phyloP scores from a whole-genome alignment of 37 sponge, comb jelly and placozoan species.

The Haliclona indistincta region DNA sequence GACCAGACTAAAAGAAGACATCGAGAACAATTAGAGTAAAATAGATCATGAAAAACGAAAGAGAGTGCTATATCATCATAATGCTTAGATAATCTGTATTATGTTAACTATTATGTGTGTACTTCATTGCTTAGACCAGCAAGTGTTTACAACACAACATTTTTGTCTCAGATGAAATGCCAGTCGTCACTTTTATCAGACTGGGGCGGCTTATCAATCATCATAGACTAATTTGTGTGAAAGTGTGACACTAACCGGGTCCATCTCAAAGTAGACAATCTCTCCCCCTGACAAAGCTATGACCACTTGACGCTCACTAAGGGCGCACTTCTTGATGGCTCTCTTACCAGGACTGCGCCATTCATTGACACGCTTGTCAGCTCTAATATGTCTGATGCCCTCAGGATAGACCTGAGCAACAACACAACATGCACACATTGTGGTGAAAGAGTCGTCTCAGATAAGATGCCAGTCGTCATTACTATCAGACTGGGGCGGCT shows the following conservation, averaged over 20 bases:
- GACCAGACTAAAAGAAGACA: constrained; percentile 65
- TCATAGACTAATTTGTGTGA: too few species aligned
- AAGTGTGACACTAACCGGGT: constrained; percentile 72
- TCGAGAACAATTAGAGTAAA: background rate
- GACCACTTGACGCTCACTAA: constrained; percentile 96
- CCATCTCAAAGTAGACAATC: constrained; percentile 99
- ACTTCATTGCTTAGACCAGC: too few species aligned
- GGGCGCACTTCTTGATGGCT: constrained; percentile 85
- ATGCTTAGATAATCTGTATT: too few species aligned
- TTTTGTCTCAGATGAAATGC: background rate
- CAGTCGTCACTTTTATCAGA: background rate
- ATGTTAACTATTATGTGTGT: too few species aligned
- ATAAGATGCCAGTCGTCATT: background rate
- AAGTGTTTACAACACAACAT: background rate
- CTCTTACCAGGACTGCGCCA: constrained; percentile 94
- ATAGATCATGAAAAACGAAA: background rate
- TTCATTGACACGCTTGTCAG: constrained; percentile 95
- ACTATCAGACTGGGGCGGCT: constrained; percentile 1
- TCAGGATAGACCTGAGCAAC: constrained; percentile 97
- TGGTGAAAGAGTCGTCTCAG: background rate
- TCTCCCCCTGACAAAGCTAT: constrained; percentile 96
- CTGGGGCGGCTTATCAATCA: background rate
- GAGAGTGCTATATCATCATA: background rate
- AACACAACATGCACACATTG: background rate
- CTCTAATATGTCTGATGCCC: constrained; percentile 95